Evolutionary conservation across 2,888 invertebrate genomes (phyloP).

Genomic region (Aphodius sticticus): DNA sequence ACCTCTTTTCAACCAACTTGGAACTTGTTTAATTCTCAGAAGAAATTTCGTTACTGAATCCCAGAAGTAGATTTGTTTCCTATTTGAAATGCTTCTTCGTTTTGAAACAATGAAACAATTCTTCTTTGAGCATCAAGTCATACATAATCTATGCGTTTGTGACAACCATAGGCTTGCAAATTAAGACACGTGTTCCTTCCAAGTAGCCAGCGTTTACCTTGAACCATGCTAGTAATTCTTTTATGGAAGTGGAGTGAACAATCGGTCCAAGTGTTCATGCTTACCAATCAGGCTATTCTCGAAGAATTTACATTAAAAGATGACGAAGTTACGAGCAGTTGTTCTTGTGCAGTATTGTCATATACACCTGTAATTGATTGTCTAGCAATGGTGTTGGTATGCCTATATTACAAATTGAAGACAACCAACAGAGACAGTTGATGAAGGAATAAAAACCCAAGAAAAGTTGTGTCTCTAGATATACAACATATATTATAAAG

Average conservation of each 20-base stretch:
- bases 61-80: neutral
- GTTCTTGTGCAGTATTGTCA: no score
- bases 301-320: neutral
- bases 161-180: neutral
- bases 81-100: neutral
- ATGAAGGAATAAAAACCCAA: no score
- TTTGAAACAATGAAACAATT: neutral
- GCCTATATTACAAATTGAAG: no score
- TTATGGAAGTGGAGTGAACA: neutral
- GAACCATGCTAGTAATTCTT: neutral
- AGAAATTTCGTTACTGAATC: neutral
- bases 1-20: no score
- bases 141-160: neutral
- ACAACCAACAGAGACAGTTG: no score
- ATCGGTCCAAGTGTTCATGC: neutral
- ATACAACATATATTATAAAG: no score
- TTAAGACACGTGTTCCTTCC: neutral
- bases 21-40: neutral
- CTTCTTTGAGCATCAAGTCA: neutral
- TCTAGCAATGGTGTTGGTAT: no score
- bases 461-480: no score
- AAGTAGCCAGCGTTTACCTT: neutral
- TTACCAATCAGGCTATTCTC: neutral
- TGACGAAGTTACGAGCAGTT: neutral
- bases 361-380: no score